A percentile compares a stretch with the other conserved stretches of the same genome.
Conservation (phyloP, 2,113 vertebrate species). For the Tinamus guttatus region DNA sequence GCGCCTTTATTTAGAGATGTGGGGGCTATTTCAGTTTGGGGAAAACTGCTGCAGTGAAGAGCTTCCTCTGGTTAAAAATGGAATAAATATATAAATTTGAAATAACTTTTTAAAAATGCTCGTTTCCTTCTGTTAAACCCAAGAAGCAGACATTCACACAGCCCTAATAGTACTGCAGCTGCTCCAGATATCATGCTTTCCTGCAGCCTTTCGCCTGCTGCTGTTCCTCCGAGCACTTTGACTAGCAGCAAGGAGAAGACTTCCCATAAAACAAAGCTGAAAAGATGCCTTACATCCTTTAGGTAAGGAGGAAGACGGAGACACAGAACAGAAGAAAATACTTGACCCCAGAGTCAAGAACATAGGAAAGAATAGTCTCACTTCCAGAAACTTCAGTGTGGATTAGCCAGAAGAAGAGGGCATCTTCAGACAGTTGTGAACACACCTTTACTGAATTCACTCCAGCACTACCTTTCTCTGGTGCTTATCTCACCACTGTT, state of each 20-base stretch:
- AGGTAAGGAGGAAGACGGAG: not conserved
- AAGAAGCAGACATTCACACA: not conserved
- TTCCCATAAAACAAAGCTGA: not conserved
- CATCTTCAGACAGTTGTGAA: not conserved
- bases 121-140: not conserved
- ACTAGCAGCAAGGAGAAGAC: not conserved
- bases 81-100: not conserved
- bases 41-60: not conserved
- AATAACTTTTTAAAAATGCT: not conserved
- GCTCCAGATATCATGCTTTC: not conserved
- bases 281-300: not conserved
- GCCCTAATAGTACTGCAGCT: not conserved
- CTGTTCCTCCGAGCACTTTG: not conserved
- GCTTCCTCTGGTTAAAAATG: not conserved
- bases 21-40: not conserved
- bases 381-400: not conserved
- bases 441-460: rapidly evolving
- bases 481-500: not conserved
- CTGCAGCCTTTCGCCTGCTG: not conserved
- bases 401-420: not conserved
- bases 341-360: not conserved
- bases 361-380: not conserved
- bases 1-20: not conserved
- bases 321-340: not conserved
- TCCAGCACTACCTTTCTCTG: not conserved